These are phyloP conservation scores for Sisyra terminalis DNA, from an alignment of 2,888 invertebrate genomes.

Conservation along the genomic window DNA sequence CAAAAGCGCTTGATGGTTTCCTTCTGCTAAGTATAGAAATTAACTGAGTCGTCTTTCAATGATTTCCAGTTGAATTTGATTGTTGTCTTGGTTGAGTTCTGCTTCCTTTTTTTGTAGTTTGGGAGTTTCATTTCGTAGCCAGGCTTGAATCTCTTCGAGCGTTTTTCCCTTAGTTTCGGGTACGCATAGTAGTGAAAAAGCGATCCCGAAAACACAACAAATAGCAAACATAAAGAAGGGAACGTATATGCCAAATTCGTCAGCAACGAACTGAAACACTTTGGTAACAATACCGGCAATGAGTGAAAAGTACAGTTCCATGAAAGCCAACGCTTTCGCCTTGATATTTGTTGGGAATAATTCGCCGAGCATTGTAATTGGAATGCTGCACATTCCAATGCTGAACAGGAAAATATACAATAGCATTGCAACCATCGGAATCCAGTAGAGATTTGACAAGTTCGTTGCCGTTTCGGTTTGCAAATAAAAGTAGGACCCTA, in stretches of 20 bases:
- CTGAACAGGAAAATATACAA: slow-evolving; percentile 31
- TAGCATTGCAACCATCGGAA: slow-evolving; percentile 30
- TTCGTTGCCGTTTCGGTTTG: slow-evolving; percentile 23
- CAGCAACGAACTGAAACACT: slow-evolving; percentile 26
- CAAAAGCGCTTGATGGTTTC: too few species aligned
- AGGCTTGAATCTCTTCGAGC: slow-evolving; percentile 30
- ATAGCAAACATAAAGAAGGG: slow-evolving; percentile 29
- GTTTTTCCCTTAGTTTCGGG: slow-evolving; percentile 35
- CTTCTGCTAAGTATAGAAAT: too few species aligned
- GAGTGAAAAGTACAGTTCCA: slow-evolving; percentile 32
- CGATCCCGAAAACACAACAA: slow-evolving; percentile 24
- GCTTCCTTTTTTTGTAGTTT: too few species aligned
- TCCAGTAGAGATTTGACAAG: slow-evolving; percentile 21
- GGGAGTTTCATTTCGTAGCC: slow-evolving; percentile 16
- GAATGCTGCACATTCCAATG: slow-evolving; percentile 33
- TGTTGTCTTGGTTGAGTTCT: too few species aligned
- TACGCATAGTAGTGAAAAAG: slow-evolving; percentile 25
- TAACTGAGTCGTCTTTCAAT: too few species aligned
- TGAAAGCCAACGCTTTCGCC: slow-evolving; percentile 35
- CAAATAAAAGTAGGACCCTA: slow-evolving; percentile 28
- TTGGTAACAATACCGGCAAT: slow-evolving; percentile 30
- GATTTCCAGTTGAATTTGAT: too few species aligned
- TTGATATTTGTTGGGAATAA: slow-evolving; percentile 36
- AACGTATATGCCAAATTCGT: slow-evolving; percentile 25
- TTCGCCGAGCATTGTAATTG: slow-evolving; percentile 33